A percentile compares a stretch with the other conserved stretches of the same genome.
Evolutionary conservation across 2,888 invertebrate species (phyloP).

Genomic region (Teinopalpus imperialis): DNA sequence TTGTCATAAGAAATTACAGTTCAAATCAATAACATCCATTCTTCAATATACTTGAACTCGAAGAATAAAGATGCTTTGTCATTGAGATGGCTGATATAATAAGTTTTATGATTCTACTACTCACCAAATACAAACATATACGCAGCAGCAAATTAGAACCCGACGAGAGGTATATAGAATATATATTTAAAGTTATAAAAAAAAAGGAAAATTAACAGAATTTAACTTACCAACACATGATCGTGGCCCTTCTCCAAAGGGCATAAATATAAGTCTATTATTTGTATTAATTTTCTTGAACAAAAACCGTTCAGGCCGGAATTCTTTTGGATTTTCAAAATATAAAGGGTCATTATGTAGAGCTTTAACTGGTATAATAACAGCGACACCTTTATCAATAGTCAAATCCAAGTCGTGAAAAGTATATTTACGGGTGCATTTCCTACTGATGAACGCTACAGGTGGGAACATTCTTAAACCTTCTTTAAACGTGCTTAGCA

Average conservation of each 20-base stretch:
- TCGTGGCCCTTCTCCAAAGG: constrained; percentile 59
- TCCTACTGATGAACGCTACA: constrained; percentile 46
- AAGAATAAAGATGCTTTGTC: too few relatives aligned
- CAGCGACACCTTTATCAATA: constrained; percentile 53
- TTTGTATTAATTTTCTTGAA: constrained; percentile 29
- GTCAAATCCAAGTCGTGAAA: constrained; percentile 46
- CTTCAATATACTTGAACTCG: too few relatives aligned
- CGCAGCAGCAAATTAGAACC: too few relatives aligned
- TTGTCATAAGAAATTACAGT: too few relatives aligned
- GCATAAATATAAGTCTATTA: constrained; percentile 47
- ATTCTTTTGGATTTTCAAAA: constrained; percentile 50
- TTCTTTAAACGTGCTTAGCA: constrained; percentile 55
- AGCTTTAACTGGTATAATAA: constrained; percentile 53
- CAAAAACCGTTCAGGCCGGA: constrained; percentile 49
- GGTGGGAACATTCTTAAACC: constrained; percentile 55
- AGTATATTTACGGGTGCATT: constrained; percentile 42
- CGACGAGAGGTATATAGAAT: too few relatives aligned
- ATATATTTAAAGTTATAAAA: too few relatives aligned
- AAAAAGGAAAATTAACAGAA: too few relatives aligned
- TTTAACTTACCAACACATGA: constrained; percentile 58
- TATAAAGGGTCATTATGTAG: constrained; percentile 58
- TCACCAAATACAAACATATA: too few relatives aligned
- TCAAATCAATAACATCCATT: too few relatives aligned
- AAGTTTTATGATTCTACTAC: too few relatives aligned
- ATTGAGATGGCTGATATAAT: too few relatives aligned